Conservation (phyloP, 2,797 vertebrate species). For the Crenichthys baileyi region DNA sequence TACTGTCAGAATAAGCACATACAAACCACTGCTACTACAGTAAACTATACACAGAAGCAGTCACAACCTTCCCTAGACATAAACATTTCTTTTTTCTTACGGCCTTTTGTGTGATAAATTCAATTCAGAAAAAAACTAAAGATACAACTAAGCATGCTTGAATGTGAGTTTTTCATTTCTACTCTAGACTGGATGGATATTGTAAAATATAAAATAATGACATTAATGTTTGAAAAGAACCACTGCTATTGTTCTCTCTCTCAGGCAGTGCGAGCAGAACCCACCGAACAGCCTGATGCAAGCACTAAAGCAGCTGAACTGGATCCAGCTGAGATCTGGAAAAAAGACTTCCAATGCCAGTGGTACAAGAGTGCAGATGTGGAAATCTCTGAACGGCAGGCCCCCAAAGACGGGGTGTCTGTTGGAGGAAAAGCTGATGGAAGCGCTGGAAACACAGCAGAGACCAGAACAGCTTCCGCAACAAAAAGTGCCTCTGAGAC, state of each 20-base stretch:
- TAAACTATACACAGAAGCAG: not conserved
- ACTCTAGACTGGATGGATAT: not conserved
- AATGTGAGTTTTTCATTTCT: not conserved
- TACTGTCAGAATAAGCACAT: conserved; percentile 2
- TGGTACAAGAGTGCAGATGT: conserved; percentile 78
- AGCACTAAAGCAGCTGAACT: conserved; percentile 60
- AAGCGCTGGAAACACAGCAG: conserved; percentile 14
- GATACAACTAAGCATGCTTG: not conserved
- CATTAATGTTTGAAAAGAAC: not conserved
- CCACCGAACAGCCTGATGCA: conserved; percentile 67
- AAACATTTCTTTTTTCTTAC: not conserved
- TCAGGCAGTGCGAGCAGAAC: conserved; percentile 64
- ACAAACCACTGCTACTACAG: not conserved
- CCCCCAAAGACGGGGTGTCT: conserved; percentile 69
- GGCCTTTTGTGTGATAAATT: not conserved
- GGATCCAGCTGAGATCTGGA: conserved; percentile 78
- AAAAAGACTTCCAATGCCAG: conserved; percentile 82
- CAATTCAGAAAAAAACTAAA: not conserved
- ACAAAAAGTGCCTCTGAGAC: conserved; percentile 60
- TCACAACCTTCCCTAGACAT: not conserved
- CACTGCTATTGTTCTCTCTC: conserved; percentile 20
- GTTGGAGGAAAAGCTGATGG: conserved; percentile 18
- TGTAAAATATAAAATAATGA: conserved; percentile 3
- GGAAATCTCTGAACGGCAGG: conserved; percentile 76
- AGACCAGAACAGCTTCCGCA: conserved; percentile 30